phyloP scores from a whole-genome alignment of 2,888 invertebrate species.

The Apocheima hispidaria region DNA sequence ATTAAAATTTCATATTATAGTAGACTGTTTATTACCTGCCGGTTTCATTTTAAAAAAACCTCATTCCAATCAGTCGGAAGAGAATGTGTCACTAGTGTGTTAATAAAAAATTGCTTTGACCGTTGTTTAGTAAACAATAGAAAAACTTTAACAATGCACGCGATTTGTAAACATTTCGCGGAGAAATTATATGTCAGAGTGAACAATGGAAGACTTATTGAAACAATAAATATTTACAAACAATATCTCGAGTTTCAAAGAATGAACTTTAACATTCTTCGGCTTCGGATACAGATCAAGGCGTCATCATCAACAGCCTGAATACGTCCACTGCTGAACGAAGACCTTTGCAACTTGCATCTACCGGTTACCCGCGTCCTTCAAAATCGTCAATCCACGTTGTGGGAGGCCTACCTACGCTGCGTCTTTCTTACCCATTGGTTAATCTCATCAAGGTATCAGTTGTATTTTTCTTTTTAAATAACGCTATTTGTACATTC shows the following conservation, averaged over 20 bases:
- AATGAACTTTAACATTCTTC: background rate
- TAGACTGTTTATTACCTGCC: background rate
- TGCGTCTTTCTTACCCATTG: too few relatives aligned
- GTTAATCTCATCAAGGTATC: too few relatives aligned
- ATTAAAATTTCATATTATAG: too few relatives aligned
- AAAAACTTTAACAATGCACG: constrained; percentile 4
- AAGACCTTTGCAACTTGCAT: too few relatives aligned
- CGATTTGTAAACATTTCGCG: constrained; percentile 2
- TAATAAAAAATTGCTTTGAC: background rate
- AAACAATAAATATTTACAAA: background rate
- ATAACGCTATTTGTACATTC: too few relatives aligned
- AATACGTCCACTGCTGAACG: too few relatives aligned
- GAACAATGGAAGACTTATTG: constrained; percentile 4
- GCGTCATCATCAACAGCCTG: too few relatives aligned
- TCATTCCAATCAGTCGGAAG: background rate
- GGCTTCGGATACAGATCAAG: too few relatives aligned
- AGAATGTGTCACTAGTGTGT: background rate
- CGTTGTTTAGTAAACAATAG: background rate
- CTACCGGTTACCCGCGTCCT: too few relatives aligned
- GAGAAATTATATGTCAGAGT: background rate
- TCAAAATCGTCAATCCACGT: too few relatives aligned
- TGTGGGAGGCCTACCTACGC: too few relatives aligned
- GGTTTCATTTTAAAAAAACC: background rate
- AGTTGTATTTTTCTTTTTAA: too few relatives aligned
- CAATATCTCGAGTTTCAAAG: background rate